Conservation (phyloP, 1,140 invertebrate species). For the Neodiprion lecontei region DNA sequence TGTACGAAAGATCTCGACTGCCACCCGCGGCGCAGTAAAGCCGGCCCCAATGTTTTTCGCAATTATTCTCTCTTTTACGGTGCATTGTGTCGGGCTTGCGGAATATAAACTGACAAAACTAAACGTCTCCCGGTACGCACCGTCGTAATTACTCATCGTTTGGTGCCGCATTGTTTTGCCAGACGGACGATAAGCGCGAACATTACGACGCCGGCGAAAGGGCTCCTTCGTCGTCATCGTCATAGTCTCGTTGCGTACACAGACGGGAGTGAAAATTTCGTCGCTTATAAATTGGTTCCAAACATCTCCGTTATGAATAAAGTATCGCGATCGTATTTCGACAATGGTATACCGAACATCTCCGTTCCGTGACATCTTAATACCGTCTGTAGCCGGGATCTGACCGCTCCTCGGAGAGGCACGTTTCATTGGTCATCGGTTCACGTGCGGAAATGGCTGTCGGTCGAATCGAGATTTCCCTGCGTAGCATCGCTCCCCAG, state of each 20-base stretch:
- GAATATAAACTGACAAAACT: conserved; percentile 5
- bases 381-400: background rate
- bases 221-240: no score
- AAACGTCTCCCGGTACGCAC: background rate
- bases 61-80: conserved; percentile 35
- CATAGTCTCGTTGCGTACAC: no score
- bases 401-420: background rate
- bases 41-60: conserved; percentile 34
- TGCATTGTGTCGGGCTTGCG: conserved; percentile 3
- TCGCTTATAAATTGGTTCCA: no score
- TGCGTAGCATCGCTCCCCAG: conserved; percentile 1
- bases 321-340: no score
- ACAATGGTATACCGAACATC: no score
- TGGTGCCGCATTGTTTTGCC: background rate
- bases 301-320: no score
- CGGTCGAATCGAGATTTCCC: conserved; percentile 2
- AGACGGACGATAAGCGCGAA: background rate
- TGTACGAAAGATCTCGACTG: conserved; percentile 13
- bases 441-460: background rate
- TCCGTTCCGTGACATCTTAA: no score
- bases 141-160: background rate
- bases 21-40: conserved; percentile 21
- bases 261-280: no score
- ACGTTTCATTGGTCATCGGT: conserved; percentile 4
- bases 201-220: background rate